Evolutionary conservation across 2,113 vertebrate species (phyloP), one percentile per base, ranked within the genome.

Genomic region (Urocynchramus pylzowi): DNA sequence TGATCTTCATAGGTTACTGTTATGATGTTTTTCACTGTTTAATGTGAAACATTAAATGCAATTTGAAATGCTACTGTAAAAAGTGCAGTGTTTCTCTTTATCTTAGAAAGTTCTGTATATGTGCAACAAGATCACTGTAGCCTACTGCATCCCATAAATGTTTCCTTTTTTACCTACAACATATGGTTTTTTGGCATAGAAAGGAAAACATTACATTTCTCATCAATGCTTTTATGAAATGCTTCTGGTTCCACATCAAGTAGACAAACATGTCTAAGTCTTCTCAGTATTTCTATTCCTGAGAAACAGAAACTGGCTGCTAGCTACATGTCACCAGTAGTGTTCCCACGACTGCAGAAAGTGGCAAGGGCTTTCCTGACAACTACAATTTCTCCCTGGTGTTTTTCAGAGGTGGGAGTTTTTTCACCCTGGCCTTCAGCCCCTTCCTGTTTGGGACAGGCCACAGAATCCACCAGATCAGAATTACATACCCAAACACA

Each of bases 301-400:
- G 39, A 84, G 41, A 47, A 84, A 74, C 2, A 84, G 50, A 84
- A 64, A n/a, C 11, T 3, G 2, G 61, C 84, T 90, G 35, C 60
- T 71, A 35, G 13, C 42, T 67, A 57, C 13, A 4, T 5, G 16
- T 35, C 5, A 0, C 50, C 4, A 0, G 33, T 15, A 44, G 26
- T 54, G 44, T 73, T 89, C 69, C 33, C 31, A 53, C 0, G 0
- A 14, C 45, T 79, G 37, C 21, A 80, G 21, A 57, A 42, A 37
- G 19, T n/a, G 33, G 21, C 9, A 16, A 39, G 37, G 41, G 16
- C 33, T 64, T 73, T 79, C 28, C 42, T 70, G 16, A 45, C 7
- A 67, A 71, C 16, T 49, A 26, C 41, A 23, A 4, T 42, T 61
- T 77, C 42, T 70, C 18, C 63, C 27, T 30, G 24, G 5, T 50